phyloP scores from a whole-genome alignment of 2,797 vertebrate genomes.

The Sebastiscus albofasciatus region DNA sequence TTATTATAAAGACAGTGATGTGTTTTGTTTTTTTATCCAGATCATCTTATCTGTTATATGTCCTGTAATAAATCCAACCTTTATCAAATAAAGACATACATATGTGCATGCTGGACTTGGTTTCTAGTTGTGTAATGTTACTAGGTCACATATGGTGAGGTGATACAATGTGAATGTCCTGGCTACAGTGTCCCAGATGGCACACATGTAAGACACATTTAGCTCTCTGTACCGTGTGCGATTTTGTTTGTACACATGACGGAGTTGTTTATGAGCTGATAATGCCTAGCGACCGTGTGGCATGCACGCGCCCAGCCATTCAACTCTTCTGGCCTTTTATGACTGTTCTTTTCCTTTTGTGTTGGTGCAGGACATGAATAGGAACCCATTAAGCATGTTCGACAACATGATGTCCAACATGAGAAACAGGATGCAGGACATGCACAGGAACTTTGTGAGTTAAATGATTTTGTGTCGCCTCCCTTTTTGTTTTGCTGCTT shows the following conservation, averaged over 20 bases:
- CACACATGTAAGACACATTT: conserved; percentile 28
- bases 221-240: not conserved
- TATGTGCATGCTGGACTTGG: not conserved
- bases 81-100: not conserved
- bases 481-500: not conserved
- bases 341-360: not conserved
- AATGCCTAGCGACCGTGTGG: conserved; percentile 22
- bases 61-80: not conserved
- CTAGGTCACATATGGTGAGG: conserved; percentile 7
- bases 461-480: not conserved
- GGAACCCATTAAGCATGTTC: conserved; percentile 85
- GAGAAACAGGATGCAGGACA: conserved; percentile 86
- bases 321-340: not conserved
- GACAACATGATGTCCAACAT: conserved; percentile 89
- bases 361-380: conserved; percentile 66
- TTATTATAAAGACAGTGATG: not conserved
- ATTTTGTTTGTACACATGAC: conserved; percentile 17
- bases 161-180: conserved; percentile 26
- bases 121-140: conserved; percentile 11
- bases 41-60: not conserved
- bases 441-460: conserved; percentile 90
- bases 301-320: not conserved
- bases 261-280: conserved; percentile 47
- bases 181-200: not conserved
- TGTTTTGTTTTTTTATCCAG: not conserved